phyloP scores from a whole-genome alignment of 2,888 invertebrate species.

The Dascillus cervinus region DNA sequence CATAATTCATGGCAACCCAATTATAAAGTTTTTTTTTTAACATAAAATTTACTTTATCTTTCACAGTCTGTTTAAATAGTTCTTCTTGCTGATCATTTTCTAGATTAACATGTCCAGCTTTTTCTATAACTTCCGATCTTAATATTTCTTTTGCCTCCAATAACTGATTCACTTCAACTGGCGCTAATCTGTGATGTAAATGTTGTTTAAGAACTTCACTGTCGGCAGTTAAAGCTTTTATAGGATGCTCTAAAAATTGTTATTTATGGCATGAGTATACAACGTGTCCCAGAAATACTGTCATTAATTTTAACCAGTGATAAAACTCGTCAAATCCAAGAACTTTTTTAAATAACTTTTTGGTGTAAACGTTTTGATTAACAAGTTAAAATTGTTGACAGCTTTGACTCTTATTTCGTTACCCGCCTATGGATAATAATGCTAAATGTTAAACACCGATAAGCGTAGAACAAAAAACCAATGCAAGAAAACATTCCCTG shows the following conservation, averaged over 20 bases:
- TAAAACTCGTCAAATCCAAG: too few relatives aligned
- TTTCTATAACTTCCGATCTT: slow-evolving; percentile 26
- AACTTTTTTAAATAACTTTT: too few relatives aligned
- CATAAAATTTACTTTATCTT: slow-evolving; percentile 48
- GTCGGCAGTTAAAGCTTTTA: slow-evolving; percentile 49
- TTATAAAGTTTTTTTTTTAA: slow-evolving; percentile 57
- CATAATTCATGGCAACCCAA: slow-evolving; percentile 69
- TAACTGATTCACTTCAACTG: slow-evolving; percentile 53
- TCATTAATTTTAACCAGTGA: too few relatives aligned
- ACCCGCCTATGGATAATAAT: too few relatives aligned
- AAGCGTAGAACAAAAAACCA: too few relatives aligned
- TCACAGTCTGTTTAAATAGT: slow-evolving; percentile 43
- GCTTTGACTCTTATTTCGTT: too few relatives aligned
- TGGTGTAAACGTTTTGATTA: too few relatives aligned
- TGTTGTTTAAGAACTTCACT: slow-evolving; percentile 51
- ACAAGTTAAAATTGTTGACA: too few relatives aligned
- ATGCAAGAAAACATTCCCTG: too few relatives aligned
- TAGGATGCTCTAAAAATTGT: slow-evolving; percentile 47
- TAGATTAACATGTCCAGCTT: slow-evolving; percentile 35
- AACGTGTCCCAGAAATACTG: too few relatives aligned
- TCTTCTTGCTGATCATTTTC: slow-evolving; percentile 39
- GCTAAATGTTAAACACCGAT: too few relatives aligned
- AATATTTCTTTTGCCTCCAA: slow-evolving; percentile 42
- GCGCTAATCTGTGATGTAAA: slow-evolving; percentile 55
- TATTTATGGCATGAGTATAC: too few relatives aligned